Conservation (phyloP, 2,113 vertebrate species). For the Sclerurus mexicanus region DNA sequence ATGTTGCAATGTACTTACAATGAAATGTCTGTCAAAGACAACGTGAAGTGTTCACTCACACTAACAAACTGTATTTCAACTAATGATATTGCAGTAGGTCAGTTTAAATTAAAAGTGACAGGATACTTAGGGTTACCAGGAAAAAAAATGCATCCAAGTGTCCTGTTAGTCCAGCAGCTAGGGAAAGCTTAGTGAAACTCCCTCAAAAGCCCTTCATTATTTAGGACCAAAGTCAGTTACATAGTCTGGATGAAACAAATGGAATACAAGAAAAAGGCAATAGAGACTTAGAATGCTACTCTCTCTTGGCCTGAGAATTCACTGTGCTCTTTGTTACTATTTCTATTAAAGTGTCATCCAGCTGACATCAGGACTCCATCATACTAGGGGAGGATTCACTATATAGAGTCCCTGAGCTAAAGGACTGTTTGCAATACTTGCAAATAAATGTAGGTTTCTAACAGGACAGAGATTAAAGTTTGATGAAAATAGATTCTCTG, state of each 20-base stretch:
- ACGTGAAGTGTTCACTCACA: conserved; percentile 4
- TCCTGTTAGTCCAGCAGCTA: conserved; percentile 3
- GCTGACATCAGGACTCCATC: background rate
- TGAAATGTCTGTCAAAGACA: conserved; percentile 46
- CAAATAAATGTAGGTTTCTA: background rate
- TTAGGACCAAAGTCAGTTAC: background rate
- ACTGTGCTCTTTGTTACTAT: background rate
- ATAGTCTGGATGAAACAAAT: background rate
- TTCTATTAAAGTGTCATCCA: background rate
- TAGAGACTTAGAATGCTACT: background rate
- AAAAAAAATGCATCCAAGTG: background rate
- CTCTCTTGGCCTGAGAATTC: background rate
- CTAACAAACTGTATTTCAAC: conserved; percentile 15
- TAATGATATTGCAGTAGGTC: conserved; percentile 11
- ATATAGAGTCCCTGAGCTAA: background rate
- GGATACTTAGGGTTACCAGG: conserved; percentile 1
- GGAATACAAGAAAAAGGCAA: background rate
- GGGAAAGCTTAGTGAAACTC: background rate
- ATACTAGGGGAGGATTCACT: background rate
- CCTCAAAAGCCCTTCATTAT: background rate
- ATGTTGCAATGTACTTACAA: conserved; percentile 45
- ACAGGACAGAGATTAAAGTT: background rate
- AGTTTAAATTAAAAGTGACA: conserved; percentile 54
- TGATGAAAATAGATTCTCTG: background rate
- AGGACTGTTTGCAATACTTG: background rate